Evolutionary conservation across 1,140 invertebrate species (phyloP).

Genomic region (Neuroterus valhalla): DNA sequence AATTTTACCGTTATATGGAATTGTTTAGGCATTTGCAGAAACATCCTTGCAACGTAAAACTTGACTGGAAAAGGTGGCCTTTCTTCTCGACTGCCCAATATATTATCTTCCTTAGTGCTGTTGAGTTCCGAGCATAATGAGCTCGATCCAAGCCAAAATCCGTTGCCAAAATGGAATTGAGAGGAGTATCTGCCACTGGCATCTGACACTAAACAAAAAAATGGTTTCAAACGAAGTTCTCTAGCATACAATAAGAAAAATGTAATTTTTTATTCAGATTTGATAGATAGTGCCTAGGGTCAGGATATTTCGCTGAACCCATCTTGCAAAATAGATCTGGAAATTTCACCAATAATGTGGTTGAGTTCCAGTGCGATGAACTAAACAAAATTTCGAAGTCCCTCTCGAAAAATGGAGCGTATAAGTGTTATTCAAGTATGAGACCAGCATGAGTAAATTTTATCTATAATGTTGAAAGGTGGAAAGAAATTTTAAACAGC

Average conservation of each 20-base stretch:
- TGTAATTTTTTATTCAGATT: neutral
- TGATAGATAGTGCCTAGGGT: too few species aligned
- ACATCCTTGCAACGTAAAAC: conserved; percentile 81
- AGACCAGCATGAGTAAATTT: too few species aligned
- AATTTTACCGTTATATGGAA: conserved; percentile 21
- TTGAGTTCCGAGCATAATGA: conserved; percentile 79
- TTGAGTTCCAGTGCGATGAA: too few species aligned
- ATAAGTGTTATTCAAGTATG: too few species aligned
- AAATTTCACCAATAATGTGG: too few species aligned
- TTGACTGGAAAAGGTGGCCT: conserved; percentile 78
- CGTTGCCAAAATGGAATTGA: conserved; percentile 87
- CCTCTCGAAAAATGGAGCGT: too few species aligned
- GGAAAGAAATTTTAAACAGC: too few species aligned
- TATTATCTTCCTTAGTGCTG: conserved; percentile 55
- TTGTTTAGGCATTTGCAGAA: conserved; percentile 52
- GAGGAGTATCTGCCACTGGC: conserved; percentile 88
- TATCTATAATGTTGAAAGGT: too few species aligned
- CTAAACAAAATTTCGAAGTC: too few species aligned
- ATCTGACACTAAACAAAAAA: conserved; percentile 82
- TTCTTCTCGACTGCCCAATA: conserved; percentile 70
- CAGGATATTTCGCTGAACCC: too few species aligned
- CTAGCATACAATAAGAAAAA: neutral
- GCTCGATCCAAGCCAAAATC: conserved; percentile 87
- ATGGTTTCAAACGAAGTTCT: neutral
- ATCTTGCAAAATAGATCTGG: too few species aligned